Percentiles rank a stretch among this genome's conserved stretches.
These are phyloP conservation scores for Myotis planiceps DNA, from an alignment of 2,797 vertebrate genomes.

Conservation along the genomic window DNA sequence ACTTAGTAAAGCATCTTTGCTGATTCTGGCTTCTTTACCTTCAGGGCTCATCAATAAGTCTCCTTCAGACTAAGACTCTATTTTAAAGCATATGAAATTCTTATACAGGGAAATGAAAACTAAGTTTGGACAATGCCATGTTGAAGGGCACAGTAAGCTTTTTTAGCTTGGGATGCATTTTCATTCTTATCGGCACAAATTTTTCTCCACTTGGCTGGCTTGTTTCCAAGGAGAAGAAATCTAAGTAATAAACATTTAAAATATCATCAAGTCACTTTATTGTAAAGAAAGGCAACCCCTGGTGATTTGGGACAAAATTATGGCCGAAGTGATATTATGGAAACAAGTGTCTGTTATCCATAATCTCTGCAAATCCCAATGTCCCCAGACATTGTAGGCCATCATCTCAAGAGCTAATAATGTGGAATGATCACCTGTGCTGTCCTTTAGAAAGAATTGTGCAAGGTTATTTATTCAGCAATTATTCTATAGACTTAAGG, in stretches of 20 bases:
- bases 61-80: background rate
- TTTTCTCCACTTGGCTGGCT: background rate
- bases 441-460: conserved; percentile 9
- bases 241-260: background rate
- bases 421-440: background rate
- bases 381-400: background rate
- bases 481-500: background rate
- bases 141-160: background rate
- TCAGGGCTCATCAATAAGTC: background rate
- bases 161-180: background rate
- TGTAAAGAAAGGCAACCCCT: background rate
- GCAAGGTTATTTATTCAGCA: background rate
- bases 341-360: background rate
- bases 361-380: background rate
- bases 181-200: background rate
- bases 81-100: background rate
- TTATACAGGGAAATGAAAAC: background rate
- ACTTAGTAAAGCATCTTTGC: background rate
- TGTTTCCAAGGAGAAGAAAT: background rate
- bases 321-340: background rate
- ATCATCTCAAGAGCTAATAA: background rate
- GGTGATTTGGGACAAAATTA: background rate
- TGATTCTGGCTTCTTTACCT: background rate
- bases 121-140: background rate
- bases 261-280: background rate